A percentile compares a stretch with the other conserved stretches of the same genome.
Evolutionary conservation across 2,113 vertebrate species (phyloP).

Genomic region (Oreotragus oreotragus): DNA sequence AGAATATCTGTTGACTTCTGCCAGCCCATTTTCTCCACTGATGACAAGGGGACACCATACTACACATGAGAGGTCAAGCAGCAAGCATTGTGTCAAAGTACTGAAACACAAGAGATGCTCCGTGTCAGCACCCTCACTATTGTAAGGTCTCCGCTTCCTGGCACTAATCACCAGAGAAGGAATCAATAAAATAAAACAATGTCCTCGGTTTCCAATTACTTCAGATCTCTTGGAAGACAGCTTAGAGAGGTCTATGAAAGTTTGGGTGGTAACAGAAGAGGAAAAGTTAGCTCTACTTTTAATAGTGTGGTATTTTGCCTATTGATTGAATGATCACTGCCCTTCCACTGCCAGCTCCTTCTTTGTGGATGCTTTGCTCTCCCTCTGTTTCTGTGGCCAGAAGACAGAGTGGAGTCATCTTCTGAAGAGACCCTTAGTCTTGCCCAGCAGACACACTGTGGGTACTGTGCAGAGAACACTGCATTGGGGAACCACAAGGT

Average conservation of each 20-base stretch:
- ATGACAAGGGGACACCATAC: neutral
- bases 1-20: neutral
- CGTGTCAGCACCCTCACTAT: neutral
- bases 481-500: neutral
- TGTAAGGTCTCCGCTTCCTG: neutral
- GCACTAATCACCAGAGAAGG: neutral
- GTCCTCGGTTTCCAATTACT: neutral
- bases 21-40: neutral
- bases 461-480: neutral
- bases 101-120: neutral
- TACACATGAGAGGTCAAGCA: neutral
- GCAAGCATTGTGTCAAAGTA: neutral
- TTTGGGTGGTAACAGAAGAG: neutral
- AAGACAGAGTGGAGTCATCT: neutral
- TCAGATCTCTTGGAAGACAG: neutral
- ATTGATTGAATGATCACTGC: neutral
- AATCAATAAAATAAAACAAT: neutral
- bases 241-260: neutral
- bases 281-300: conserved; percentile 27
- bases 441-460: neutral
- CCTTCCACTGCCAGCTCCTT: neutral
- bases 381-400: neutral
- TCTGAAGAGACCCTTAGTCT: neutral
- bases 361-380: neutral
- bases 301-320: conserved; percentile 26